Evolutionary conservation across 2,797 vertebrate genomes (phyloP), one percentile per base, ranked within the genome.

Genomic region (Neosilurus mollespiculum): DNA sequence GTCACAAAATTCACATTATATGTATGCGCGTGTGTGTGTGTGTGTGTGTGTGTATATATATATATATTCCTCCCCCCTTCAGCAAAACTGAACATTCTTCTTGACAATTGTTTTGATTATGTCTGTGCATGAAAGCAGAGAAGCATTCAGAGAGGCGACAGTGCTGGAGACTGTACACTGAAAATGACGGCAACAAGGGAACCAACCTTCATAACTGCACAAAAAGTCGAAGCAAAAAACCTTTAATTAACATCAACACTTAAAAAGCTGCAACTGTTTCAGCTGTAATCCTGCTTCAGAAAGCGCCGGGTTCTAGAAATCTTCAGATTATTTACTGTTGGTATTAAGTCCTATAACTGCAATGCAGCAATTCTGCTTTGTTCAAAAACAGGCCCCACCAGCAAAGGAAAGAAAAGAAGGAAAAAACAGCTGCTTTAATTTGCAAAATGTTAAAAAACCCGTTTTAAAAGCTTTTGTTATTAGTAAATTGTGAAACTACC

Each of bases 11-110:
- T 7, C 11, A 71, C 5, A 71, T 37, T 4, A 22, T 5, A 18
- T 43, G 18, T 9, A 18, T n/a, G n/a, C n/a, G n/a, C n/a, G n/a
- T n/a, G n/a, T n/a, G n/a, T n/a, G n/a, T n/a, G n/a, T n/a, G n/a
- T n/a, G n/a, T n/a, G n/a, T n/a, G n/a, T n/a, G n/a, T n/a, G n/a
- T n/a, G n/a, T n/a, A n/a, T n/a, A n/a, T n/a, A n/a, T n/a, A n/a
- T n/a, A n/a, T n/a, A n/a, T n/a, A n/a, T n/a, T n/a, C 37, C 3
- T 12, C 5, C 4, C 3, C 7, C 9, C 2, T 7, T 0, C 6
- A 67, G 20, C 20, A 69, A 22, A 43, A 69, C 34, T 5, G 16
- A 37, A 67, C n/a, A n/a, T n/a, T 37, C 9, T 69, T 34, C 18
- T 43, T 15, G 22, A 24, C 14, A 37, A 8, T 2, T 34, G 8